Conservation (phyloP, 2,888 invertebrate species). For the Octonoba sinensis region DNA sequence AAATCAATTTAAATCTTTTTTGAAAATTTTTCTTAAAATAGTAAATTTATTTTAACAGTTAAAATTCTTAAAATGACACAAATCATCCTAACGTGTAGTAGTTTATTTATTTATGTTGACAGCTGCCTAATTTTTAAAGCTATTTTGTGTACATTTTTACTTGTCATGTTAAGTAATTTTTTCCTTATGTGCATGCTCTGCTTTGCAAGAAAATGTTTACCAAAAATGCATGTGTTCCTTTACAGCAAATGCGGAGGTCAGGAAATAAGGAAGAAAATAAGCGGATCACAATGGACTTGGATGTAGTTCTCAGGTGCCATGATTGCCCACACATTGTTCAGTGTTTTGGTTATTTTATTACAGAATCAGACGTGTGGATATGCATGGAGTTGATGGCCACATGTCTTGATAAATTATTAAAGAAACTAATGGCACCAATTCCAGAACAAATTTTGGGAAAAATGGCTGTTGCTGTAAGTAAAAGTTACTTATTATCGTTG, state of each 20-base stretch:
- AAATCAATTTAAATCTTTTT: too few species aligned
- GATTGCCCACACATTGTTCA: slow-evolving; percentile 97
- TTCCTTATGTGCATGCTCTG: too few species aligned
- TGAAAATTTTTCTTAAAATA: too few species aligned
- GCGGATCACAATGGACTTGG: slow-evolving; percentile 97
- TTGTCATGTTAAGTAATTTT: too few species aligned
- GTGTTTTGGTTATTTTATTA: slow-evolving; percentile 97
- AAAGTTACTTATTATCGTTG: neutral
- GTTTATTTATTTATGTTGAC: too few species aligned
- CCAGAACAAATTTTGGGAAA: slow-evolving; percentile 97
- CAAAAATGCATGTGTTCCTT: slow-evolving; percentile 47
- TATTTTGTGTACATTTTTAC: too few species aligned
- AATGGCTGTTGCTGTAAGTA: slow-evolving; percentile 91
- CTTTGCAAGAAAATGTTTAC: too few species aligned
- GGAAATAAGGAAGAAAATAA: slow-evolving; percentile 97
- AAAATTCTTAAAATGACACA: too few species aligned
- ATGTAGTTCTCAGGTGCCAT: slow-evolving; percentile 96
- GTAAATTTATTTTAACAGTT: too few species aligned
- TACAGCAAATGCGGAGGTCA: slow-evolving; percentile 94
- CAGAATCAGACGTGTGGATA: slow-evolving; percentile 89
- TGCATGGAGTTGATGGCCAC: slow-evolving; percentile 99
- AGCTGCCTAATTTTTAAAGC: too few species aligned
- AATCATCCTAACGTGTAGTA: too few species aligned
- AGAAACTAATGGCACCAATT: slow-evolving; percentile 86
- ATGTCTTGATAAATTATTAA: slow-evolving; percentile 96